Evolutionary conservation across 2,797 vertebrate species (phyloP), one percentile per base, ranked within the genome.

Genomic region (Psittacula derbiana): DNA sequence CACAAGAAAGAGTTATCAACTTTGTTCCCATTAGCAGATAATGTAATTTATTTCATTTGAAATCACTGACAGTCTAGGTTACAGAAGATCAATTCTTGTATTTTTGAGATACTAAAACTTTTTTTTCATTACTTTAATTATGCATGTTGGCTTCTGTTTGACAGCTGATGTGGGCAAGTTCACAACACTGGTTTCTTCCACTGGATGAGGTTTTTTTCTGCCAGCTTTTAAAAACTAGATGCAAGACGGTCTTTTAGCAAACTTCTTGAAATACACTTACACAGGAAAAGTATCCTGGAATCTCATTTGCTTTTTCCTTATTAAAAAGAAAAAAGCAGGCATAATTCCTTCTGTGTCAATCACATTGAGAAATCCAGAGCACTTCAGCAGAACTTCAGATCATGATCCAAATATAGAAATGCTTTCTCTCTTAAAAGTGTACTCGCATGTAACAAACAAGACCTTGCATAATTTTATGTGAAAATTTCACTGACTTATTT

Each of bases 391-490:
- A 85, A 46, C 20, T 61, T 24, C 67, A 88, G 92, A 74, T 69
- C 53, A 44, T 80, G 30, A 83, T 75, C 13, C 75, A 92, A 94
- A 90, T 55, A 69, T 16, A 88, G 47, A 82, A 67, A 36, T 5
- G 5, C 6, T 19, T 36, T 49, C 72, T 60, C 64, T 66, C 30
- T 31, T 5, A 19, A 76, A 86, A 30, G 41, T 76, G 61, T 23
- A 20, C 24, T 89, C 11, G 6, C 14, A 69, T 65, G 11, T 50
- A 89, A 28, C 17, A 91, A 85, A 55, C 16, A 90, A 75, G 61
- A 66, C 25, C 23, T 93, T 96, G 46, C 65, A 49, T 88, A 95
- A 96, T 71, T 96, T 83, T 94, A 87, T 20, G 13, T 93, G 74
- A 78, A 67, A 88, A 93, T 89, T 65, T 79, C 87, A 46, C 78